phyloP scores from a whole-genome alignment of 2,113 vertebrate genomes.

The Dascyllus trimaculatus region DNA sequence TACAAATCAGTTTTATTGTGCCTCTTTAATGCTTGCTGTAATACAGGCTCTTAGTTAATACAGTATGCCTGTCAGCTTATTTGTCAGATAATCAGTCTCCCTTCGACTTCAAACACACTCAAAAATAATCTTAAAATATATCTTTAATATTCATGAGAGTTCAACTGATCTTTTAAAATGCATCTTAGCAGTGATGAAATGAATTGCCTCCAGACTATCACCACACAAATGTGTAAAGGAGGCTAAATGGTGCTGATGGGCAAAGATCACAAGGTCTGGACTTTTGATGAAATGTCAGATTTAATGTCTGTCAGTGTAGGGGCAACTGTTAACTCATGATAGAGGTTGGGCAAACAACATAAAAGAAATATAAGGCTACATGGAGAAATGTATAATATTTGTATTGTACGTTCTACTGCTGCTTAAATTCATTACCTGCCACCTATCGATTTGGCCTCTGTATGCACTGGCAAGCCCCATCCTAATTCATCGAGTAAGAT shows the following conservation, averaged over 20 bases:
- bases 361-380: slow-evolving; percentile 42
- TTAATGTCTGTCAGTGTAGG: slow-evolving; percentile 56
- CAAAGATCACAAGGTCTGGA: slow-evolving; percentile 25
- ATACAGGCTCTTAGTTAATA: neutral
- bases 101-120: slow-evolving; percentile 9
- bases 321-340: slow-evolving; percentile 14
- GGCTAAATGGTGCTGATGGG: slow-evolving; percentile 45
- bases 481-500: slow-evolving; percentile 78
- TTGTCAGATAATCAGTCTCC: slow-evolving; percentile 8
- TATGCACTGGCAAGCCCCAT: slow-evolving; percentile 55
- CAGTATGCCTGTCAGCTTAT: neutral
- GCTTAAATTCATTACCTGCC: slow-evolving; percentile 59
- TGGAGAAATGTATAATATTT: slow-evolving; percentile 53
- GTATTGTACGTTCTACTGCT: slow-evolving; percentile 36
- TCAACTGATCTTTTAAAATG: slow-evolving; percentile 12
- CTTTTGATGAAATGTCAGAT: slow-evolving; percentile 59
- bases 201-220: neutral
- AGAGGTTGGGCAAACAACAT: slow-evolving; percentile 37
- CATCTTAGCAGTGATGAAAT: slow-evolving; percentile 9
- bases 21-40: neutral
- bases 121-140: slow-evolving; percentile 30
- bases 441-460: slow-evolving; percentile 70
- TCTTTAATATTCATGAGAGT: slow-evolving; percentile 7
- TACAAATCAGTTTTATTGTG: neutral
- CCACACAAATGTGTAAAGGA: neutral